Conservation (phyloP, 2,888 invertebrate genomes). For the Rhopalosiphum nymphaeae region DNA sequence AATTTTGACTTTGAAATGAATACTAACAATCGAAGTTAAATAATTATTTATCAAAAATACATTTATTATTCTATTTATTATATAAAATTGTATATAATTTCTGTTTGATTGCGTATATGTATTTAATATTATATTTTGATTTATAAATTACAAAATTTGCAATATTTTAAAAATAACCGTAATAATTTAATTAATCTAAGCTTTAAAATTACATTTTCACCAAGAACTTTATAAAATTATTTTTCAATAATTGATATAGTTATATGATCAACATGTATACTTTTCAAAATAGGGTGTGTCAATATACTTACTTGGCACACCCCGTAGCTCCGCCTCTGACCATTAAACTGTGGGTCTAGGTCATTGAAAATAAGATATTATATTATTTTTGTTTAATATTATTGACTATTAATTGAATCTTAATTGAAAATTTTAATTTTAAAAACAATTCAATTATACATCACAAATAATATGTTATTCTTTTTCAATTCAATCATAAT, state of each 20-base stretch:
- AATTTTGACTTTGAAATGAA: background rate
- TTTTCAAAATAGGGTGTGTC: conserved; percentile 19
- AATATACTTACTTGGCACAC: conserved; percentile 5
- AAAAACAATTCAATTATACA: background rate
- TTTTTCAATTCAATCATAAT: background rate
- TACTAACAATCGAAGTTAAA: background rate
- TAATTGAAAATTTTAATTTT: background rate
- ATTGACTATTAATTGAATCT: background rate
- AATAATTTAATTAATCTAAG: background rate
- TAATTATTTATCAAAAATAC: background rate
- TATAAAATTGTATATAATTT: background rate
- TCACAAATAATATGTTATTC: background rate
- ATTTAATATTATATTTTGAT: too few relatives aligned
- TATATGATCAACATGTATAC: background rate
- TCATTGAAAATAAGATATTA: background rate
- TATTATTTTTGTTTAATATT: background rate
- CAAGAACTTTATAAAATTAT: background rate
- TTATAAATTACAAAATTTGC: background rate
- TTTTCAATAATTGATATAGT: background rate
- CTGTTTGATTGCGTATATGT: background rate
- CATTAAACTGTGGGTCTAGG: background rate
- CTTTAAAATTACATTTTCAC: background rate
- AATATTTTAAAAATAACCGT: background rate
- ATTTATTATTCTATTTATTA: background rate
- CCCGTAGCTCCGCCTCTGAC: conserved; percentile 20